Percentiles rank a stretch among this genome's conserved stretches.
These are phyloP conservation scores for Oligia strigilis DNA, from an alignment of 2,888 invertebrate species.

Conservation along the genomic window DNA sequence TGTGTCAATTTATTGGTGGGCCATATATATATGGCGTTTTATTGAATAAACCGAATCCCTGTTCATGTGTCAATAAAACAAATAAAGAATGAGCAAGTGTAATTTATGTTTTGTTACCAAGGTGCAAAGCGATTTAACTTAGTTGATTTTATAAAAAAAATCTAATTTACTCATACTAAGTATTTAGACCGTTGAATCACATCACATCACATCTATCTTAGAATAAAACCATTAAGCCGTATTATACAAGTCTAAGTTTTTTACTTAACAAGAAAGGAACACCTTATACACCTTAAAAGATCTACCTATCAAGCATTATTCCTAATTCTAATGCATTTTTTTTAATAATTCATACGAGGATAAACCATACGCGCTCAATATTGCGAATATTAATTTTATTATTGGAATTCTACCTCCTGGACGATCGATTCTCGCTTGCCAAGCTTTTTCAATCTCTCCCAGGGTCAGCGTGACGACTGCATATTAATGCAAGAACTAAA, in stretches of 20 bases:
- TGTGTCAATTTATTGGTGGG: slow-evolving; percentile 37
- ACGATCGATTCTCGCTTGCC: slow-evolving; percentile 19
- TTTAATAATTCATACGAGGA: slow-evolving; percentile 2
- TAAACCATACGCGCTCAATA: background rate
- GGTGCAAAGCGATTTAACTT: background rate
- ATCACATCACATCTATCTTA: background rate
- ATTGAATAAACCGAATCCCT: background rate
- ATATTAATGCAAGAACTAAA: slow-evolving; percentile 63
- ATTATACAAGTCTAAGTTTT: background rate
- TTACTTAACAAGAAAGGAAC: background rate
- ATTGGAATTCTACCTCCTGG: slow-evolving; percentile 26
- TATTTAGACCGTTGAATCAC: no score
- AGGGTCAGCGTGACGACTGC: slow-evolving; percentile 64
- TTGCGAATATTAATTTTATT: slow-evolving; percentile 27
- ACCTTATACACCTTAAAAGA: background rate
- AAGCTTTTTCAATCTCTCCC: slow-evolving; percentile 51
- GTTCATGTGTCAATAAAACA: background rate
- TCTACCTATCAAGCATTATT: background rate
- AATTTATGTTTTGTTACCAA: background rate
- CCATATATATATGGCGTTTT: background rate
- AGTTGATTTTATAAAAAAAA: background rate
- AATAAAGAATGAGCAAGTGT: background rate
- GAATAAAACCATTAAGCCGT: background rate
- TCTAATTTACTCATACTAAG: no score
- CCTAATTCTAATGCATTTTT: slow-evolving; percentile 6